phyloP scores from a whole-genome alignment of 2,888 invertebrate genomes.

The Nomada lathburiana region DNA sequence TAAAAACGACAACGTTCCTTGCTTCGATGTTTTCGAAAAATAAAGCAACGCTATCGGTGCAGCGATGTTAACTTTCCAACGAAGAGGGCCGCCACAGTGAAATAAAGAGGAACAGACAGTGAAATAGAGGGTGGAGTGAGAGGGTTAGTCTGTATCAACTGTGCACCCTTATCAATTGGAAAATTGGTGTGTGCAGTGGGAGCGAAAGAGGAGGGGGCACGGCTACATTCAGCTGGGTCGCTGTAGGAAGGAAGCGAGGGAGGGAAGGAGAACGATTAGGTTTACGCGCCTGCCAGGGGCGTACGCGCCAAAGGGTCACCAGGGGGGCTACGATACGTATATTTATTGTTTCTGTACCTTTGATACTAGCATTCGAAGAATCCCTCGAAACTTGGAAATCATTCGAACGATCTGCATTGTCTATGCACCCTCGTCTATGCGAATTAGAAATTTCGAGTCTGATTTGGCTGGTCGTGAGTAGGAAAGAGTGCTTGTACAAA shows the following conservation, averaged over 20 bases:
- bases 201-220: slow-evolving; percentile 64
- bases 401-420: slow-evolving; percentile 65
- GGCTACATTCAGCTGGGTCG: slow-evolving; percentile 48
- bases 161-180: slow-evolving; percentile 80
- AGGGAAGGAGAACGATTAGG: slow-evolving; percentile 65
- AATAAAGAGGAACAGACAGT: slow-evolving; percentile 43
- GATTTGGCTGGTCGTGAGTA: slow-evolving; percentile 27
- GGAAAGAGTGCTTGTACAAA: slow-evolving; percentile 59
- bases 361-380: slow-evolving; percentile 13
- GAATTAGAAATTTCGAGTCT: slow-evolving; percentile 67
- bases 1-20: not conserved
- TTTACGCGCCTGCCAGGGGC: slow-evolving; percentile 64
- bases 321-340: not conserved
- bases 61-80: slow-evolving; percentile 40
- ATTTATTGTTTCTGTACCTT: slow-evolving; percentile 34
- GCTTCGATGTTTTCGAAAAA: slow-evolving; percentile 34
- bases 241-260: slow-evolving; percentile 11
- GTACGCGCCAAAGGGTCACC: slow-evolving; percentile 38
- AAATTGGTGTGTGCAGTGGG: slow-evolving; percentile 77
- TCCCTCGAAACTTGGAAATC: slow-evolving; percentile 41
- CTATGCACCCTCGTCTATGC: slow-evolving; percentile 65
- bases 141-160: slow-evolving; percentile 73
- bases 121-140: slow-evolving; percentile 60
- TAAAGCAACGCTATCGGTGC: slow-evolving; percentile 32
- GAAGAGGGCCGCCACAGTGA: slow-evolving; percentile 2